Percentiles rank a stretch among this genome's conserved stretches.
These are phyloP conservation scores for Horisme vitalbata DNA, from an alignment of 2,888 invertebrate genomes.

Conservation along the genomic window DNA sequence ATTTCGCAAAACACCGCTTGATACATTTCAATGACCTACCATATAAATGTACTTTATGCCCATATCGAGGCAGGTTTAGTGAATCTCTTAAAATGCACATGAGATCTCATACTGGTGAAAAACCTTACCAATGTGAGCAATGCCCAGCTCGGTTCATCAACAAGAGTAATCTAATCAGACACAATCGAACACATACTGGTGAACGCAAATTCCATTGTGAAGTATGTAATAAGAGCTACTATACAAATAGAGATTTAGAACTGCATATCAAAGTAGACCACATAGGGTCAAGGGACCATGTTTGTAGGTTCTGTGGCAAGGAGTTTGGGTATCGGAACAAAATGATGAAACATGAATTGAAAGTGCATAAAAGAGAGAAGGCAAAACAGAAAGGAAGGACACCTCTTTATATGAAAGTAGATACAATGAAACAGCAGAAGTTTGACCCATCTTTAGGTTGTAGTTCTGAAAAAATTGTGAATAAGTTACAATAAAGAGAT, in stretches of 20 bases:
- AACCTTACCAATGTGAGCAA: conserved; percentile 64
- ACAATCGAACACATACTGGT: conserved; percentile 57
- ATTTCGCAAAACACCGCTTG: conserved; percentile 60
- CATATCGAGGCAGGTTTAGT: conserved; percentile 65
- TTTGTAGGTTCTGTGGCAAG: conserved; percentile 66
- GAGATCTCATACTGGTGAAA: conserved; percentile 71
- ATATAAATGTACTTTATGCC: conserved; percentile 65
- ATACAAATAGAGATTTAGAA: conserved; percentile 59
- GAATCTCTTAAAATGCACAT: conserved; percentile 73
- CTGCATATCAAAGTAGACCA: conserved; percentile 69
- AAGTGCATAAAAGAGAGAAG: conserved; percentile 69
- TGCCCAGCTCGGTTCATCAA: conserved; percentile 65
- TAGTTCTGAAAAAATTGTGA: no score
- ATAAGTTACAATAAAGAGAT: no score
- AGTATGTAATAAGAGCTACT: conserved; percentile 61
- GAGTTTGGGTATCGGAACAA: conserved; percentile 71
- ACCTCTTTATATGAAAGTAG: conserved; percentile 65
- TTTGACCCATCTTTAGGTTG: no score
- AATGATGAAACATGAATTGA: conserved; percentile 73
- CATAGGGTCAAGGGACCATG: conserved; percentile 65
- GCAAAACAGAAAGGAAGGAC: conserved; percentile 62
- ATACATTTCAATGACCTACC: conserved; percentile 67
- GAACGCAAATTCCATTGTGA: conserved; percentile 65
- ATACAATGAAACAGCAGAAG: conserved; percentile 48
- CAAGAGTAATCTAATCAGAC: conserved; percentile 72